Percentiles rank a stretch among this genome's conserved stretches.
Evolutionary conservation across 2,797 vertebrate species (phyloP).

Genomic region (Melanotaenia parkinsoni): DNA sequence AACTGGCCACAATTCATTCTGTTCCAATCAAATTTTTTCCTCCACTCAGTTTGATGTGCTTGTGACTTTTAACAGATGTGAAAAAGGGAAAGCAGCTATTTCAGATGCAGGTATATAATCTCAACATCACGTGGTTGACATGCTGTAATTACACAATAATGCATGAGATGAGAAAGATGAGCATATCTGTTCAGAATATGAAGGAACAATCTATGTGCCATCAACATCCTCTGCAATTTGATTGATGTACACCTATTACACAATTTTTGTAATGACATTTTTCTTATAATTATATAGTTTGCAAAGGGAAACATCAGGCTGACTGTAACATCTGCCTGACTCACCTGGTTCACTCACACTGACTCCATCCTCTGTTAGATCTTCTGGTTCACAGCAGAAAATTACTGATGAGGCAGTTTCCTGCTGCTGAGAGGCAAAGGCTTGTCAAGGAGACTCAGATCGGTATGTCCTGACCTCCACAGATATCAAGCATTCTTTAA

Average conservation of each 20-base stretch:
- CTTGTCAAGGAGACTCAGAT: constrained; percentile 37
- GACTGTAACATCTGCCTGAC: not conserved
- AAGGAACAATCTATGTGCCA: constrained; percentile 17
- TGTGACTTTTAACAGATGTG: constrained; percentile 25
- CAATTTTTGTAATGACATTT: constrained; percentile 3
- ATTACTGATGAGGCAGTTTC: constrained; percentile 33
- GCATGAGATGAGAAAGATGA: constrained; percentile 27
- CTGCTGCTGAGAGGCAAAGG: constrained; percentile 19
- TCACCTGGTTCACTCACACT: not conserved
- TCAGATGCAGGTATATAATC: constrained; percentile 45
- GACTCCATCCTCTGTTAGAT: not conserved
- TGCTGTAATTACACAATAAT: constrained; percentile 51
- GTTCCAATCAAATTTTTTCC: constrained; percentile 8
- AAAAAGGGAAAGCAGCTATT: constrained; percentile 37
- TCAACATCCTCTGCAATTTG: constrained; percentile 22
- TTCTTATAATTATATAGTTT: not conserved
- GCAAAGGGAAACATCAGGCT: not conserved
- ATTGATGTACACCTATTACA: not conserved
- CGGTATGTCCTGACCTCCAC: constrained; percentile 22
- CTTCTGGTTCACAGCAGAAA: constrained; percentile 12
- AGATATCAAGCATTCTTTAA: constrained; percentile 7
- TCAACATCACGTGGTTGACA: constrained; percentile 55
- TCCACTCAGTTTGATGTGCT: constrained; percentile 33
- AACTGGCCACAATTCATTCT: constrained; percentile 27
- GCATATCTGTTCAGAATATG: constrained; percentile 25